A percentile compares a stretch with the other conserved stretches of the same genome.
Evolutionary conservation across 2,797 vertebrate genomes (phyloP).

Genomic region (Morus bassanus): DNA sequence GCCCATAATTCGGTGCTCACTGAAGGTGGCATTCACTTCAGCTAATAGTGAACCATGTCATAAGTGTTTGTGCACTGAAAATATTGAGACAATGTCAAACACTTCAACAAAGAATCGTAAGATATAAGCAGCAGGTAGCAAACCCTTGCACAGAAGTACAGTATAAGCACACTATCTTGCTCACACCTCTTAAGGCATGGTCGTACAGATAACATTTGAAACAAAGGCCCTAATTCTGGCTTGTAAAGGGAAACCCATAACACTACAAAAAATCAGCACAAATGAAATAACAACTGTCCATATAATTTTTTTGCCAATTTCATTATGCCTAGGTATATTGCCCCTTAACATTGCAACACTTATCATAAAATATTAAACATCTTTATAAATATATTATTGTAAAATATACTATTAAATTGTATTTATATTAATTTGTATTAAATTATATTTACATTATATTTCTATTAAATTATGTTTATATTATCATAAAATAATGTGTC

Average conservation of each 20-base stretch:
- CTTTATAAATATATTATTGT: not conserved
- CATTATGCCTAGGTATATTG: not conserved
- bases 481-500: not conserved
- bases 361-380: not conserved
- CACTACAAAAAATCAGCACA: not conserved
- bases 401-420: not conserved
- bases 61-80: not conserved
- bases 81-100: not conserved
- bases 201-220: not conserved
- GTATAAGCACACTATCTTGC: not conserved
- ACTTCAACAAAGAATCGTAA: not conserved
- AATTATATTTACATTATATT: not conserved
- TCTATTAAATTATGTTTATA: not conserved
- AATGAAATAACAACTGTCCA: not conserved
- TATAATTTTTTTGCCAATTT: not conserved
- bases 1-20: not conserved
- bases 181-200: not conserved
- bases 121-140: not conserved
- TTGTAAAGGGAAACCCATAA: not conserved
- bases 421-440: not conserved
- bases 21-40: not conserved
- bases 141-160: not conserved
- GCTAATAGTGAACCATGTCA: not conserved
- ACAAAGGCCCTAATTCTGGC: not conserved
- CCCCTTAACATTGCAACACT: not conserved